Evolutionary conservation across 53 echinoderm and acorn worm genomes (phyloP), one percentile per base, ranked within the genome.

Genomic region (Holothuria scabra): DNA sequence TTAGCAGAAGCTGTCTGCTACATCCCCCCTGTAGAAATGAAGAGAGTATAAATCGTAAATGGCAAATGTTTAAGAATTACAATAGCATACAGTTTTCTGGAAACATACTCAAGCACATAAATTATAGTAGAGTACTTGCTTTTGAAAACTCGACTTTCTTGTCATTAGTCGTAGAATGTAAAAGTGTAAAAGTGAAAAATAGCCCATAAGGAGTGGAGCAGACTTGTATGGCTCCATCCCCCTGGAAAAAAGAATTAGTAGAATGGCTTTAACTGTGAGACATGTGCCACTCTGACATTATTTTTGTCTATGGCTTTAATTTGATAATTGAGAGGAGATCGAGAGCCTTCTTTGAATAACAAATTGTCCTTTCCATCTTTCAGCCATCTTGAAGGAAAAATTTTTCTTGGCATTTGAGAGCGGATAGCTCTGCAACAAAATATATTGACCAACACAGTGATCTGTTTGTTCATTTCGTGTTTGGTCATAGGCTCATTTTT

Each of bases 361-460:
- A 48, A 75, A 75, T 75, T 44, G 75, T 24, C 75, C 75, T 52
- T 75, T 75, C 89, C 85, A 89, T 33, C 72, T 85, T 9, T 80
- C 85, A 21, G 89, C 81, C 19, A 89, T 67, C 41, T 35, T 35
- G 3, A 6, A 35, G 6, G 35, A 35, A 35, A 35, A n/a, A 35
- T 6, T 35, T 35, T 35, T 35, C 35, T 35, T 35, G 35, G 3
- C 35, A 35, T 35, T 35, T 35, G 35, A 35, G 6, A 35, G 6
- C 85, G 85, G 89, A 33, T 60, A 80, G 9, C 80, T 89, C 22
- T 38, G 59, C 14, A 89, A 68, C 85, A 85, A 59, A 31, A 89
- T 85, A 20, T 30, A 46, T 22, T 80, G n/a, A n/a, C n/a, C n/a
- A n/a, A n/a, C n/a, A n/a, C n/a, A n/a, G n/a, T n/a, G n/a, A n/a